Evolutionary conservation across 2,113 vertebrate species (phyloP), one percentile per base, ranked within the genome.

Genomic region (Heliornis fulica): DNA sequence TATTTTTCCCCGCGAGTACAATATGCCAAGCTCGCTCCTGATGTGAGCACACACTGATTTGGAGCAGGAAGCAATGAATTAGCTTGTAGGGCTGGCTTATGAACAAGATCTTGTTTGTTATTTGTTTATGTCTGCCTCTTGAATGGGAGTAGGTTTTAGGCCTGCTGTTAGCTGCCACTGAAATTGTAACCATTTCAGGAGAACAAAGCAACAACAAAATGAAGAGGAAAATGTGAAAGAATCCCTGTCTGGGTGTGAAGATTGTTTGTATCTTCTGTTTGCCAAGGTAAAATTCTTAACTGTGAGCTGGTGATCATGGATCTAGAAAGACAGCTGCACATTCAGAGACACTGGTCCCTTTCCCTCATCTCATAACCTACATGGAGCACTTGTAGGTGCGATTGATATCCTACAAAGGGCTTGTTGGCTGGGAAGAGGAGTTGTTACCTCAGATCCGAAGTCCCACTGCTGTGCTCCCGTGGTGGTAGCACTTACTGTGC

Each of bases 61-160:
- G 61, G 84, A 89, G 48, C 45, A 68, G 89, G 78, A 96, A 85
- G 74, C 81, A 82, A 84, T 87, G 63, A 82, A 79, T 89, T 95
- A 84, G 38, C 45, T 82, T 89, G 82, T 34, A 79, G 36, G 50
- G 34, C 31, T 93, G 57, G 15, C 43, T 89, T 78, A 23, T 36
- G 21, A 79, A 40, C 26, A 71, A 34, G 48, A 60, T 48, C 31
- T 61, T 61, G 14, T 9, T 94, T 43, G 84, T 46, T 70, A 36
- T 81, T 87, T 94, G 70, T 87, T 92, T 91, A 68, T 31, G 68
- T 81, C 56, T 69, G 14, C 40, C 66, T 54, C 51, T 71, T 70
- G 56, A 74, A 59, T 9, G 12, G 13, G 3, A 68, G 28, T 51
- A 43, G 40, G 7, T 82, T 92, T 82, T 48, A 76, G 41, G 29